phyloP scores from a whole-genome alignment of 2,113 vertebrate genomes.

The Xiphophorus maculatus region DNA sequence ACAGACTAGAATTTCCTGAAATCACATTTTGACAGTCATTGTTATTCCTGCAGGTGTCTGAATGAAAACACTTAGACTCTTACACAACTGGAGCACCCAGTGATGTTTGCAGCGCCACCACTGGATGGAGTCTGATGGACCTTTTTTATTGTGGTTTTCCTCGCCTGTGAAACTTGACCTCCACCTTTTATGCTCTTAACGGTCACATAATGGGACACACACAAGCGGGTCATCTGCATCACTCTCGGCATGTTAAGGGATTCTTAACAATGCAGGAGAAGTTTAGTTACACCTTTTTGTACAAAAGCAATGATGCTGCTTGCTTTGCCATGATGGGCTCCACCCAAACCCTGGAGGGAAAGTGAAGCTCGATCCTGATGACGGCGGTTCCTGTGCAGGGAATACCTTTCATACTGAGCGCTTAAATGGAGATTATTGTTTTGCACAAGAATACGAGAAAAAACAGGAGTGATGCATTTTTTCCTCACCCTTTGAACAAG shows the following conservation, averaged over 20 bases:
- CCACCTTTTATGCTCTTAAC: slow-evolving; percentile 6
- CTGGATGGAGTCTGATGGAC: slow-evolving; percentile 7
- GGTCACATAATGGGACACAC: not conserved
- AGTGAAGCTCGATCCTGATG: slow-evolving; percentile 20
- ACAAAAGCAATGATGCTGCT: slow-evolving; percentile 46
- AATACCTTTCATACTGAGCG: slow-evolving; percentile 6
- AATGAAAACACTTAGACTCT: not conserved
- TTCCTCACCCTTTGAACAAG: slow-evolving; percentile 40
- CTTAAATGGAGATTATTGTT: slow-evolving; percentile 19
- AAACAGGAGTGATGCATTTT: not conserved
- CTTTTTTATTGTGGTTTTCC: slow-evolving; percentile 27
- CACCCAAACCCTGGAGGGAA: slow-evolving; percentile 48
- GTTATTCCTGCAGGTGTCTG: not conserved
- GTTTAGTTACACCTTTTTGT: slow-evolving; percentile 54
- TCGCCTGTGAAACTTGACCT: slow-evolving; percentile 43
- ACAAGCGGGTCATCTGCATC: slow-evolving; percentile 6
- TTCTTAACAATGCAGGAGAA: slow-evolving; percentile 49
- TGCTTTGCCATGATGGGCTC: slow-evolving; percentile 25
- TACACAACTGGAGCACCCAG: not conserved
- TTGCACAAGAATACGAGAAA: not conserved
- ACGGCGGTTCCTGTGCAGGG: slow-evolving; percentile 4
- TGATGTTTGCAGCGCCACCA: slow-evolving; percentile 10
- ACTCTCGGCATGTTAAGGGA: slow-evolving; percentile 10
- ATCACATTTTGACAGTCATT: not conserved
- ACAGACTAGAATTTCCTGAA: not conserved